Percentiles rank a stretch among this genome's conserved stretches.
Evolutionary conservation across 2,888 invertebrate genomes (phyloP).

Genomic region (Kryphioiulus occultus): DNA sequence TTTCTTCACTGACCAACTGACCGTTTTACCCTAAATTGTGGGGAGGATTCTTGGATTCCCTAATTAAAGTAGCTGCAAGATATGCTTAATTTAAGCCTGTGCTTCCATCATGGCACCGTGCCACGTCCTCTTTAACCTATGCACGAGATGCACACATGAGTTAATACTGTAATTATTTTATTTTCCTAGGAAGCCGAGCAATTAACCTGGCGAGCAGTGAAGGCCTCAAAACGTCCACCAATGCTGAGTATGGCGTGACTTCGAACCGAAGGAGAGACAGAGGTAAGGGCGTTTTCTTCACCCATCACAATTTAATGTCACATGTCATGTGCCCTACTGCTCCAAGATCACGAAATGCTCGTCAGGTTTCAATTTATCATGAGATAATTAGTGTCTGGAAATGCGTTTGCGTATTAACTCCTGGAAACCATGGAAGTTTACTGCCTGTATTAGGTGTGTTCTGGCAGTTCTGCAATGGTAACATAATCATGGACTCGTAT

Average conservation of each 20-base stretch:
- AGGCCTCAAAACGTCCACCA: not conserved
- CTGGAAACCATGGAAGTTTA: too few species aligned
- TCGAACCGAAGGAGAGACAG: constrained; percentile 14
- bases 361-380: not conserved
- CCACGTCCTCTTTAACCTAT: not conserved
- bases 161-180: not conserved
- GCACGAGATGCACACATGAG: not conserved
- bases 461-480: too few species aligned
- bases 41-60: too few species aligned
- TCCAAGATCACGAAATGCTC: not conserved
- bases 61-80: too few species aligned
- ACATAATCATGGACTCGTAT: too few species aligned
- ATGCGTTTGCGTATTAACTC: not conserved
- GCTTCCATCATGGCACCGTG: not conserved
- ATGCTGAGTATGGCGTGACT: constrained; percentile 6
- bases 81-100: not conserved
- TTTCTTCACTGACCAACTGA: not conserved
- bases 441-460: not conserved
- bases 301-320: not conserved
- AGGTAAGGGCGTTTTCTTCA: constrained; percentile 14
- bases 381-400: not conserved
- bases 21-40: not conserved
- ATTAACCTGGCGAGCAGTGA: not conserved
- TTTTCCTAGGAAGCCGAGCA: not conserved
- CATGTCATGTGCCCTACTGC: not conserved